Evolutionary conservation across 1,140 invertebrate species (phyloP), one percentile per base, ranked within the genome.

Genomic region (Centruroides sculpturatus): DNA sequence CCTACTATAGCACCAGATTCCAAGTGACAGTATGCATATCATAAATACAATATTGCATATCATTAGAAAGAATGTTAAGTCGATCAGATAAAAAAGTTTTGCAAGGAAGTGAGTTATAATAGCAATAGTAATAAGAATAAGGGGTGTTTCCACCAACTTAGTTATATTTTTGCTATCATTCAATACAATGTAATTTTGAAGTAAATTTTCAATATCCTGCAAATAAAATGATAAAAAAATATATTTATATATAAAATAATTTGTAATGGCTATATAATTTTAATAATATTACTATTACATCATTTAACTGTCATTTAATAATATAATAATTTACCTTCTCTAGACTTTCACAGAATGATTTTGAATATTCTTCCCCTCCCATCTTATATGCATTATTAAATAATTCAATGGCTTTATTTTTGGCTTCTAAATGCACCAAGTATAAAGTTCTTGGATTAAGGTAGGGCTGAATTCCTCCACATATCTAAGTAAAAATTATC

Each of bases 141-240:
- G 91, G 5, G 92, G 92, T 13, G 93, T 97, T 65, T 91, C 80
- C 5, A 89, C 89, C 55, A 91, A 89, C 76, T 93, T 94, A 73
- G 97, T 96, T 61, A 97, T 91, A 75, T 97, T 97, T 80, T 98
- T 98, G 70, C 87, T 87, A 73, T 97, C 92, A 76, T 98, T 98
- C 77, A 95, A 89, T 36, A 85, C 82, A 69, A 82, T 83, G 72
- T 91, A 96, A 71, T 89, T 89, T 23, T 76, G 71, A 73, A 84
- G 96, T 60, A 85, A 77, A 53, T 93, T 88, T 62, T 92, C 86
- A 55, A 95, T 79, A 75, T 95, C 89, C 81, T 87, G 51, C 69
- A 50, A 76, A 76, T 66, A 47, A 55, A 64, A 60, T 41, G 5
- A 41, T 41, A 6, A 8, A 41, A 41, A 41, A 41, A 41, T 41